Conservation (phyloP, 2,888 invertebrate species). For the Mayetiola destructor region DNA sequence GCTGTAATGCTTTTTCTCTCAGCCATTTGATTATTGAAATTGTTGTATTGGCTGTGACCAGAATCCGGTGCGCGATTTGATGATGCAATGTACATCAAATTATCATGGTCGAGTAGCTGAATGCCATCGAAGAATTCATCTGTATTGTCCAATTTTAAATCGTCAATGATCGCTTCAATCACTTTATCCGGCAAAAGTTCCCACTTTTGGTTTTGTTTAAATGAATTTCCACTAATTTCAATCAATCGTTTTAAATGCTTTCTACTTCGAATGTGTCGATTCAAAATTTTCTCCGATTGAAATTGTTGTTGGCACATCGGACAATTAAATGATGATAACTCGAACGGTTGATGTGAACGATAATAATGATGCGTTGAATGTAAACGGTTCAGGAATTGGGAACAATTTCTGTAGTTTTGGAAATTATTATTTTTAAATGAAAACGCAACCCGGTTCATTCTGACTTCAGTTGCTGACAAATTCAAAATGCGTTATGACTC, state of each 20-base stretch:
- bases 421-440: no score
- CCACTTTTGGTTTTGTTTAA: not conserved
- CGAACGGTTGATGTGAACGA: not conserved
- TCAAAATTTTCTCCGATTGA: not conserved
- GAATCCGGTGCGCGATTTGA: not conserved
- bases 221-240: not conserved
- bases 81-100: not conserved
- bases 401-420: not conserved
- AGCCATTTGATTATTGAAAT: not conserved
- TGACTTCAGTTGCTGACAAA: no score
- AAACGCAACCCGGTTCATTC: no score
- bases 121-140: not conserved
- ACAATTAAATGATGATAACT: no score
- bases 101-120: not conserved
- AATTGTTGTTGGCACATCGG: not conserved
- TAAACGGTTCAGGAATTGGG: no score
- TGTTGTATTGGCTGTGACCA: not conserved
- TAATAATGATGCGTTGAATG: not conserved
- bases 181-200: not conserved
- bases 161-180: not conserved
- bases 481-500: no score
- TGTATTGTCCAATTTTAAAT: not conserved
- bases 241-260: not conserved
- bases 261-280: not conserved
- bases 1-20: not conserved